Conservation (phyloP, 2,113 vertebrate genomes). For the Hemiscyllium ocellatum region DNA sequence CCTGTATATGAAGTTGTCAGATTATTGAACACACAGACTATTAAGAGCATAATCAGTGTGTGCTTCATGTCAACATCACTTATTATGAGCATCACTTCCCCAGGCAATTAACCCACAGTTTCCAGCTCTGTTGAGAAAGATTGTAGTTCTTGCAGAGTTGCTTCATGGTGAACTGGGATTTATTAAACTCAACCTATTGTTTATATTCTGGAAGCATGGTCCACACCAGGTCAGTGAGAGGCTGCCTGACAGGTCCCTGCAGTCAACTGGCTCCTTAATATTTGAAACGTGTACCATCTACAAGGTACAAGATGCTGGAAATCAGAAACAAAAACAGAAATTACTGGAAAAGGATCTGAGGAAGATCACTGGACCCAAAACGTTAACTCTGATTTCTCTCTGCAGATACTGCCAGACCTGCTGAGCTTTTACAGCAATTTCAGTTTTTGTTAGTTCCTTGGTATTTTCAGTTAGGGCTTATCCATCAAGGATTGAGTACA, state of each 20-base stretch:
- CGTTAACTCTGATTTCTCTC: too few relatives aligned
- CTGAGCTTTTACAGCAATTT: too few relatives aligned
- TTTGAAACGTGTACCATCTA: background rate
- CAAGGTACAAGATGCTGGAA: background rate
- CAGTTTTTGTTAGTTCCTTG: too few relatives aligned
- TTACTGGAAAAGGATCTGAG: too few relatives aligned
- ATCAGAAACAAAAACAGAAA: too few relatives aligned
- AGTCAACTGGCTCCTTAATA: background rate
- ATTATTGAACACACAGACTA: conserved; percentile 12
- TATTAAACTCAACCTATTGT: background rate
- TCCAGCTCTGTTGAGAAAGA: background rate
- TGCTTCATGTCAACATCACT: background rate
- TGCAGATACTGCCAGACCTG: too few relatives aligned
- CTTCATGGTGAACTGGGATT: background rate
- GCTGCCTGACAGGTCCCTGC: background rate
- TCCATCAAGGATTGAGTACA: background rate
- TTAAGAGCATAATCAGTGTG: background rate
- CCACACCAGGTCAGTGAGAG: background rate
- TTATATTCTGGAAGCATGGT: background rate
- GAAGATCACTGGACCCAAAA: too few relatives aligned
- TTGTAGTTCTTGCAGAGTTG: background rate
- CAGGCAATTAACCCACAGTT: background rate
- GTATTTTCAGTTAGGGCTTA: background rate
- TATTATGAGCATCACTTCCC: background rate
- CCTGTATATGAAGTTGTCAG: conserved; percentile 8